Percentiles rank a stretch among this genome's conserved stretches.
These are phyloP conservation scores for Cyanistes caeruleus DNA, from an alignment of 2,113 vertebrate species.

Conservation along the genomic window DNA sequence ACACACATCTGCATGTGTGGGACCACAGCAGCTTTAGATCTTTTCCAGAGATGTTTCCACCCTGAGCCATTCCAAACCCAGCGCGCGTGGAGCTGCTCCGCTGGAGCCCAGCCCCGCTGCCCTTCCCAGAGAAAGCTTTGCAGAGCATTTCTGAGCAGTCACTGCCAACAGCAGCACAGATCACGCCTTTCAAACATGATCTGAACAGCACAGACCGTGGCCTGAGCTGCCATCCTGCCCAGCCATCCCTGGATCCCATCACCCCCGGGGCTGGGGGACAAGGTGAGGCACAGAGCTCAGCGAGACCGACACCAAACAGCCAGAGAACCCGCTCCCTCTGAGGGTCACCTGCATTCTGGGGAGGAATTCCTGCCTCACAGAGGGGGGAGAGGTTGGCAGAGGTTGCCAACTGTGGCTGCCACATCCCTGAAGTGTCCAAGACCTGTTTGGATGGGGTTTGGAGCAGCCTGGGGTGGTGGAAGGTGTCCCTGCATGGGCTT, in stretches of 20 bases:
- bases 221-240: not conserved
- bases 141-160: not conserved
- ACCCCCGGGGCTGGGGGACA: rapidly evolving
- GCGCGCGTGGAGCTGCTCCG: not conserved
- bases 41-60: rapidly evolving
- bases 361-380: not conserved
- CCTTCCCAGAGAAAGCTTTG: not conserved
- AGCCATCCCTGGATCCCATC: rapidly evolving
- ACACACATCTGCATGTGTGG: rapidly evolving
- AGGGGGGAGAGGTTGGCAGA: not conserved
- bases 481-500: not conserved
- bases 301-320: rapidly evolving
- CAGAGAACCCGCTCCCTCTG: not conserved
- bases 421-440: not conserved
- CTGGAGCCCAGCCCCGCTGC: too few relatives aligned
- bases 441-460: rapidly evolving
- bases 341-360: not conserved
- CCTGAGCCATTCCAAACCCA: not conserved
- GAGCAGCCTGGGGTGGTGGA: rapidly evolving
- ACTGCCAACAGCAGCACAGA: not conserved
- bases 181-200: not conserved
- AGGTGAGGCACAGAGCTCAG: rapidly evolving
- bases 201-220: not conserved
- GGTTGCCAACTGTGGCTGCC: not conserved
- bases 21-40: not conserved